phyloP scores from a whole-genome alignment of 2,797 vertebrate genomes.

The Alectoris magna region DNA sequence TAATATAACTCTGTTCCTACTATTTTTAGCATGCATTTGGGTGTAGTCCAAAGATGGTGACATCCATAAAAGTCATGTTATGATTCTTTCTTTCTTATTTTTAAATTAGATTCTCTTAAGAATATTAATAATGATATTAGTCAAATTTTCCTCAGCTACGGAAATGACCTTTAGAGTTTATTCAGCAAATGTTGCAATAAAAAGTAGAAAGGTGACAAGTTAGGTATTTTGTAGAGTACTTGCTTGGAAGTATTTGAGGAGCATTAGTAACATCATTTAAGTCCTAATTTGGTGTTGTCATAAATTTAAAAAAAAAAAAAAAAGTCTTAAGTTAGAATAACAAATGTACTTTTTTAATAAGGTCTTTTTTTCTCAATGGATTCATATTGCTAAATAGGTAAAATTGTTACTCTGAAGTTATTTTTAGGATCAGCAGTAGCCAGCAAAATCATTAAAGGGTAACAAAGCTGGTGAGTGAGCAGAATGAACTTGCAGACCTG shows the following conservation, averaged over 20 bases:
- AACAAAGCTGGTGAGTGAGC: not conserved
- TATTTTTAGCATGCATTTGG: constrained; percentile 57
- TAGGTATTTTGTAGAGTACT: not conserved
- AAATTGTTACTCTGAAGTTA: not conserved
- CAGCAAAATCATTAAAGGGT: not conserved
- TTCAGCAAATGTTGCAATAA: not conserved
- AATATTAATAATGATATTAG: constrained; percentile 9
- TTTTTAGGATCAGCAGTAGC: not conserved
- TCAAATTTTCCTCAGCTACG: not conserved
- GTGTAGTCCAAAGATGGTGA: constrained; percentile 21
- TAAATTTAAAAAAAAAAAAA: not conserved
- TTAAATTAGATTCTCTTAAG: not conserved
- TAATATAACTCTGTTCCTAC: constrained; percentile 22
- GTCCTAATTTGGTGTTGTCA: not conserved
- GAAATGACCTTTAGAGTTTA: not conserved
- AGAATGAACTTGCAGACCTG: not conserved
- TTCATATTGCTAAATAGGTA: not conserved
- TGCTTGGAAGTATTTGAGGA: not conserved
- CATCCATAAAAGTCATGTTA: constrained; percentile 22
- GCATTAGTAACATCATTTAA: not conserved
- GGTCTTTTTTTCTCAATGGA: not conserved
- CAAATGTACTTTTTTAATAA: not conserved
- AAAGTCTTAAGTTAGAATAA: not conserved
- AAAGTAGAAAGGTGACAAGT: not conserved
- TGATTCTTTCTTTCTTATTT: not conserved